Evolutionary conservation across 2,888 invertebrate genomes (phyloP).

Genomic region (Scrobipalpa atriplicella): DNA sequence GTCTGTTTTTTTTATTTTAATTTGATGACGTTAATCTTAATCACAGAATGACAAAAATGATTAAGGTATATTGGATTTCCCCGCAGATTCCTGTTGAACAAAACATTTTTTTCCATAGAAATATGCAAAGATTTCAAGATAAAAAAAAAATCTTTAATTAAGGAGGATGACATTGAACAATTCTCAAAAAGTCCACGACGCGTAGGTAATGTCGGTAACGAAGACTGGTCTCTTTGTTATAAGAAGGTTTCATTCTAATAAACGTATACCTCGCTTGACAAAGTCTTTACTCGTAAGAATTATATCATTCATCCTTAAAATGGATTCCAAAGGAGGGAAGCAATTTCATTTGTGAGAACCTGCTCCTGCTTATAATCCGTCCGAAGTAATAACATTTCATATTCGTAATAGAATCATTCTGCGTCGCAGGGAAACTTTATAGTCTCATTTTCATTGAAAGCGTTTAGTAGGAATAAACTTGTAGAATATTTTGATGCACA

Average conservation of each 20-base stretch:
- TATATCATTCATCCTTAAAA: conserved; percentile 80
- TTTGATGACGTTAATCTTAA: no score
- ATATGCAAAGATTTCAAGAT: conserved; percentile 18
- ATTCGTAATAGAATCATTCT: conserved; percentile 82
- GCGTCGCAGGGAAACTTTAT: conserved; percentile 80
- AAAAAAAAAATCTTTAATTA: conserved; percentile 31
- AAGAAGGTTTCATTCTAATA: conserved; percentile 44
- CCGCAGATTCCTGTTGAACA: conserved; percentile 4
- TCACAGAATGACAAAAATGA: not conserved
- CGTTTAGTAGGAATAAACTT: conserved; percentile 81
- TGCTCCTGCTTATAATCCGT: conserved; percentile 82
- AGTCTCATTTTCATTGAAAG: conserved; percentile 82
- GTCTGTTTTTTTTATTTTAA: no score
- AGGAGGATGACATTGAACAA: conserved; percentile 32
- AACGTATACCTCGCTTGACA: conserved; percentile 68
- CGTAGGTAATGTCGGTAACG: conserved; percentile 33
- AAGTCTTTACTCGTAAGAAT: conserved; percentile 79
- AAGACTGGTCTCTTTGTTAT: conserved; percentile 32
- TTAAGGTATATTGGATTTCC: not conserved
- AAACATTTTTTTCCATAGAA: conserved; percentile 22
- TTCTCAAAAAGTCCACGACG: conserved; percentile 31
- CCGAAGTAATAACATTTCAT: conserved; percentile 82
- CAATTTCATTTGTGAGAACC: conserved; percentile 82
- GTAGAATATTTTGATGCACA: conserved; percentile 77
- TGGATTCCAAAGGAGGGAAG: conserved; percentile 81